A percentile compares a stretch with the other conserved stretches of the same genome.
phyloP scores from a whole-genome alignment of 2,113 vertebrate genomes.

The Haliaeetus leucogaster region DNA sequence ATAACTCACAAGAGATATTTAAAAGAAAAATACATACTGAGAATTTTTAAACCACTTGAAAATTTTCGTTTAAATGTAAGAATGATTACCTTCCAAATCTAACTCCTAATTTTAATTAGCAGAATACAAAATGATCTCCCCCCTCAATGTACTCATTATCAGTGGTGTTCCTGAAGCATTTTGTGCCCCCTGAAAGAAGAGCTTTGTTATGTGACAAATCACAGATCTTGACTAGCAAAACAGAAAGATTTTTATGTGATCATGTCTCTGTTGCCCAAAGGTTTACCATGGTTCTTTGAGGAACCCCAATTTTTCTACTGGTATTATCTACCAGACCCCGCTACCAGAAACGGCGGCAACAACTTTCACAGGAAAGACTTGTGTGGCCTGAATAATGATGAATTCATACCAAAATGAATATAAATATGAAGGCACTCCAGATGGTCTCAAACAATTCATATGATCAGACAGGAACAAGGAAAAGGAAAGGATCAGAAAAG shows the following conservation, averaged over 20 bases:
- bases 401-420: not conserved
- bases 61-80: not conserved
- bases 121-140: not conserved
- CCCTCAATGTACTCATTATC: not conserved
- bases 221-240: not conserved
- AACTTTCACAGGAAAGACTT: not conserved
- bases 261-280: not conserved
- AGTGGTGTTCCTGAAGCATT: not conserved
- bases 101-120: not conserved
- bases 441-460: slow-evolving; percentile 7
- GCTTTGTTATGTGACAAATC: not conserved
- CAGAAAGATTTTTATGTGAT: not conserved
- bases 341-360: not conserved
- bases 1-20: not conserved
- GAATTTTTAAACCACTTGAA: not conserved
- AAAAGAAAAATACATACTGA: not conserved
- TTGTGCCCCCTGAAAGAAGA: not conserved
- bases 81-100: not conserved
- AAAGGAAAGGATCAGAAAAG: not conserved
- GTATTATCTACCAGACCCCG: not conserved
- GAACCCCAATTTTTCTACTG: accelerated
- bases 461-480: not conserved
- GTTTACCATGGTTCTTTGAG: not conserved
- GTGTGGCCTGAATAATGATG: not conserved
- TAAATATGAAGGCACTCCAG: not conserved